Evolutionary conservation across 2,888 invertebrate species (phyloP).

Genomic region (Emmelina monodactyla): DNA sequence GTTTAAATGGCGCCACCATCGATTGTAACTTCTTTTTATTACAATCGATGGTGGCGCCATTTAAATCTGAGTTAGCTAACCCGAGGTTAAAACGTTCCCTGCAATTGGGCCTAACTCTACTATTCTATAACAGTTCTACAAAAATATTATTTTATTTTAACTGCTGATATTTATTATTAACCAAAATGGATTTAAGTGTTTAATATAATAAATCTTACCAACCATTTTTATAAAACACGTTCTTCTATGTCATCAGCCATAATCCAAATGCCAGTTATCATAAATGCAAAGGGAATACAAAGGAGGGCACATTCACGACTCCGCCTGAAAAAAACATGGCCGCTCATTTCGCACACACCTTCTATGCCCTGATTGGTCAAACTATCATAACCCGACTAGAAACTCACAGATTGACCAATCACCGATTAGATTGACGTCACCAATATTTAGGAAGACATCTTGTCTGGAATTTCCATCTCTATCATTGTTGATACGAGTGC

Average conservation of each 20-base stretch:
- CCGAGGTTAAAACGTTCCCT: too few species aligned
- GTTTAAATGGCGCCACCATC: too few species aligned
- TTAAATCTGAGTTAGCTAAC: too few species aligned
- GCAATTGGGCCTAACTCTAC: too few species aligned
- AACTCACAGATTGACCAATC: constrained; percentile 46
- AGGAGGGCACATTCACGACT: constrained; percentile 50
- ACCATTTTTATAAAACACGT: too few species aligned
- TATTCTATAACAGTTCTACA: too few species aligned
- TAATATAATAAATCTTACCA: too few species aligned
- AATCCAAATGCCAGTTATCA: constrained; percentile 62
- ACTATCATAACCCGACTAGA: constrained; percentile 35
- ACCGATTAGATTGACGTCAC: constrained; percentile 34
- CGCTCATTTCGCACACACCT: constrained; percentile 34
- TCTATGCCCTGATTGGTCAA: constrained; percentile 40
- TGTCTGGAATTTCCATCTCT: constrained; percentile 36
- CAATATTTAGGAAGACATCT: constrained; percentile 42
- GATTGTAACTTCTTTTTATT: too few species aligned
- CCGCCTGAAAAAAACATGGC: constrained; percentile 60
- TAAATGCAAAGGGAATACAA: constrained; percentile 62
- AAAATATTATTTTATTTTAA: too few species aligned
- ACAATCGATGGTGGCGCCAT: too few species aligned
- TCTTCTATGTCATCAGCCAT: constrained; percentile 53
- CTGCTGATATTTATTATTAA: too few species aligned
- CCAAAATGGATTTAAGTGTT: too few species aligned
- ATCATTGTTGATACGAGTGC: constrained; percentile 31